Base-by-base conservation (phyloP, 2,113 vertebrate genomes). In the Vicugna pacos region DNA sequence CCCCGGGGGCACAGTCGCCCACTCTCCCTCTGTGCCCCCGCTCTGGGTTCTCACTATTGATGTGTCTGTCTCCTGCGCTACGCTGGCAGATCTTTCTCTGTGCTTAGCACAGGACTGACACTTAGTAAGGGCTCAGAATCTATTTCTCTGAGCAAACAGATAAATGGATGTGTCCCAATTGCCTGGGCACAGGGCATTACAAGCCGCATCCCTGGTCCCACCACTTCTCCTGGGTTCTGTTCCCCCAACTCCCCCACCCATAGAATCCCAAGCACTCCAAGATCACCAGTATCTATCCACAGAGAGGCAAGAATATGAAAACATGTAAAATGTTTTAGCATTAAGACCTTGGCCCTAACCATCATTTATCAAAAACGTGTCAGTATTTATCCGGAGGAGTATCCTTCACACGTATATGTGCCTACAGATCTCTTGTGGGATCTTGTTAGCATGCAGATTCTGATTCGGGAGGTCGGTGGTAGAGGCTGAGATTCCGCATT, bases 1-100 rank as follows among this genome's bases (percentile, higher is more conserved):
- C 12, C 79, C n/a, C 16, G 1, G 1, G 3, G 65, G 6, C 19
- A 0, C 0, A 19, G 24, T 42, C 28, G 22, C 26, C 13, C 32
- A 6, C 17, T 19, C 75, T 76, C 38, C 17, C 48, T 50, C 17
- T 42, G 2, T 6, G n/a, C 20, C 54, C n/a, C 35, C 8, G 30
- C 28, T 62, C 89, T 30, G 24, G 15, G 28, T 32, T 42, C 93
- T 91, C 26, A 17, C 42, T 20, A 1, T 1, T 8, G 15, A 12
- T 60, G 19, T 6, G 15, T 52, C n/a, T 32, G 19, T 87, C 85
- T 81, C 42, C 24, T 89, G 60, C 26, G 12, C 58, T 20, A n/a
- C 26, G 19, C 76, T 35, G 26, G 38, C 14, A 26, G 26, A 28
- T 38, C 30, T 90, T 93, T 73, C 64, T 87, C 28, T 2, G 17